These are phyloP conservation scores for Wasmannia auropunctata DNA, from an alignment of 1,140 invertebrate species.

Conservation along the genomic window DNA sequence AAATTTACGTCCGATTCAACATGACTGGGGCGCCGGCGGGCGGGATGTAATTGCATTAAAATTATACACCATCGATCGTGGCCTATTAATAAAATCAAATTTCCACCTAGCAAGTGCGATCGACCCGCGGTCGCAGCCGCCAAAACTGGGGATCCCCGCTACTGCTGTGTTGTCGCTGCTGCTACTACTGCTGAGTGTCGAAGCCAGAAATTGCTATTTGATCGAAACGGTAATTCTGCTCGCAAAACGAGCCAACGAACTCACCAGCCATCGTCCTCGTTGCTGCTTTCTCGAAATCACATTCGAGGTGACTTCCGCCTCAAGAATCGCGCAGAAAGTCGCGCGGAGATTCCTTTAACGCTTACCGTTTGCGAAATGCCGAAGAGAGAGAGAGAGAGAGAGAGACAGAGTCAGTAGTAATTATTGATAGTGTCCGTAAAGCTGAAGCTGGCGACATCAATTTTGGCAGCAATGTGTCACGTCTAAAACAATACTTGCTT, in stretches of 20 bases:
- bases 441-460: background rate
- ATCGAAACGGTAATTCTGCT: background rate
- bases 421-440: too few species aligned
- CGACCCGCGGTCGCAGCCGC: background rate
- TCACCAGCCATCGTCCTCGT: too few species aligned
- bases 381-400: too few species aligned
- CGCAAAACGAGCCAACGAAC: background rate
- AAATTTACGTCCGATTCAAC: background rate
- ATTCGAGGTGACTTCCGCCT: background rate
- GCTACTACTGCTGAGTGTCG: background rate
- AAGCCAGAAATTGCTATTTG: background rate
- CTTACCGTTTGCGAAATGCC: background rate
- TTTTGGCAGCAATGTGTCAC: background rate
- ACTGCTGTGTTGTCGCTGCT: too few species aligned
- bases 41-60: conserved; percentile 1
- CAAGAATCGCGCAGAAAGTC: background rate
- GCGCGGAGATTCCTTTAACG: background rate
- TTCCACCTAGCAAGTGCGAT: background rate
- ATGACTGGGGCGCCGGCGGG: too few species aligned
- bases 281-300: background rate
- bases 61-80: conserved; percentile 5
- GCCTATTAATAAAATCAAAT: conserved; percentile 39
- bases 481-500: background rate
- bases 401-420: too few species aligned
- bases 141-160: background rate